phyloP scores from a whole-genome alignment of 1,140 invertebrate genomes.

The Drosophila cardini region DNA sequence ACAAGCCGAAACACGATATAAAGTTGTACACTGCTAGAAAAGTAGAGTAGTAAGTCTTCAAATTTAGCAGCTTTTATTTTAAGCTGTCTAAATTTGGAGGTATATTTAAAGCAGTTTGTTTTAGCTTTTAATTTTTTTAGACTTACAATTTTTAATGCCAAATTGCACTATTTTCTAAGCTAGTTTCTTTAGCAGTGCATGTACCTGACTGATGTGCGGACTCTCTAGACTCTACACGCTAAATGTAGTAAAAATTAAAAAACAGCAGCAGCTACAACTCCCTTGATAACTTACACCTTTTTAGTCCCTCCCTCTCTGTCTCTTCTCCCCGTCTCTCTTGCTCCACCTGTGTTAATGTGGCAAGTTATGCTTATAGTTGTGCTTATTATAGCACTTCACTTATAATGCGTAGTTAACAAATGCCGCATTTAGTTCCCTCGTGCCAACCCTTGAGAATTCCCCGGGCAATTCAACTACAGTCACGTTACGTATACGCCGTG shows the following conservation, averaged over 20 bases:
- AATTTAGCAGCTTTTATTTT: too few species aligned
- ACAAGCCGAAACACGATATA: slow-evolving; percentile 38
- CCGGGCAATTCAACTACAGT: slow-evolving; percentile 42
- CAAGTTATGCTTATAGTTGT: slow-evolving; percentile 27
- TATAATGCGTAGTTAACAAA: slow-evolving; percentile 53
- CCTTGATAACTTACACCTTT: not conserved
- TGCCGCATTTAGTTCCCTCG: slow-evolving; percentile 45
- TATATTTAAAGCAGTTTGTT: too few species aligned
- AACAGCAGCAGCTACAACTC: slow-evolving; percentile 7
- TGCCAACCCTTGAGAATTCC: slow-evolving; percentile 26
- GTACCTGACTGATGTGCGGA: too few species aligned
- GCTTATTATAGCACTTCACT: slow-evolving; percentile 58
- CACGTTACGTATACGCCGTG: slow-evolving; percentile 36
- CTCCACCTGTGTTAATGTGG: slow-evolving; percentile 37
- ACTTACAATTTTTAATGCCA: too few species aligned
- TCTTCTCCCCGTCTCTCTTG: not conserved
- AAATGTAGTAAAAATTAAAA: slow-evolving; percentile 32
- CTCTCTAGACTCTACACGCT: not conserved
- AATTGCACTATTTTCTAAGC: too few species aligned
- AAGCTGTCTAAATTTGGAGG: too few species aligned
- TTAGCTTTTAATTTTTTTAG: too few species aligned
- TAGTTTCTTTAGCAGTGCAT: too few species aligned
- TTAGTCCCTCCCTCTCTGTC: not conserved
- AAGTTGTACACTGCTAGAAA: too few species aligned
- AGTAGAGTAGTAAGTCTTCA: too few species aligned